Percentiles rank a stretch among this genome's conserved stretches.
These are phyloP conservation scores for Alitta virens DNA, from an alignment of 2,888 invertebrate species.

Conservation along the genomic window DNA sequence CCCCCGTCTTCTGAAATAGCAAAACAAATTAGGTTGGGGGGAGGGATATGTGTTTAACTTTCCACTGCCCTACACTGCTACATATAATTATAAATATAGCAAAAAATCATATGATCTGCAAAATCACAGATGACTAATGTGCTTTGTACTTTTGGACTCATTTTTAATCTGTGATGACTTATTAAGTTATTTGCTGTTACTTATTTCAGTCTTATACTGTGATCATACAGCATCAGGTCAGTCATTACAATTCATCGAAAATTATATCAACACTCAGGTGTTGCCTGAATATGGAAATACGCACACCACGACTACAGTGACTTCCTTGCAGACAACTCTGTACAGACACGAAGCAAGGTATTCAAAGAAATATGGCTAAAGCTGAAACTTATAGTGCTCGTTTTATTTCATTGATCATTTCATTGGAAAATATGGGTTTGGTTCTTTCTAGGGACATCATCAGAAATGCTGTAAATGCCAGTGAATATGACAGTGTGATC, in stretches of 20 bases:
- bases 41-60: no score
- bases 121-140: no score
- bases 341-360: slow-evolving; percentile 70
- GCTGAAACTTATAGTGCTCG: no score
- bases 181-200: not conserved
- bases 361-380: no score
- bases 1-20: no score
- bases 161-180: not conserved
- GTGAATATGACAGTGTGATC: slow-evolving; percentile 76
- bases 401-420: no score
- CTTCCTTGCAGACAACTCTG: slow-evolving; percentile 81
- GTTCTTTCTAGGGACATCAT: slow-evolving; percentile 71
- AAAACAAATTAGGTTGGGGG: no score
- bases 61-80: not conserved
- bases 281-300: slow-evolving; percentile 75
- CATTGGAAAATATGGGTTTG: no score
- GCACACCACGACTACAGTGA: slow-evolving; percentile 77
- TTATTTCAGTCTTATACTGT: slow-evolving; percentile 67
- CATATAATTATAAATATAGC: not conserved
- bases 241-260: slow-evolving; percentile 80
- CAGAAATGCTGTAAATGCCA: slow-evolving; percentile 74
- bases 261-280: slow-evolving; percentile 76
- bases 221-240: slow-evolving; percentile 82
- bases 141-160: not conserved
- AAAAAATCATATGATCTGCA: no score